These are phyloP conservation scores for Choristoneura fumiferana DNA, from an alignment of 1,140 invertebrate species.

Conservation along the genomic window DNA sequence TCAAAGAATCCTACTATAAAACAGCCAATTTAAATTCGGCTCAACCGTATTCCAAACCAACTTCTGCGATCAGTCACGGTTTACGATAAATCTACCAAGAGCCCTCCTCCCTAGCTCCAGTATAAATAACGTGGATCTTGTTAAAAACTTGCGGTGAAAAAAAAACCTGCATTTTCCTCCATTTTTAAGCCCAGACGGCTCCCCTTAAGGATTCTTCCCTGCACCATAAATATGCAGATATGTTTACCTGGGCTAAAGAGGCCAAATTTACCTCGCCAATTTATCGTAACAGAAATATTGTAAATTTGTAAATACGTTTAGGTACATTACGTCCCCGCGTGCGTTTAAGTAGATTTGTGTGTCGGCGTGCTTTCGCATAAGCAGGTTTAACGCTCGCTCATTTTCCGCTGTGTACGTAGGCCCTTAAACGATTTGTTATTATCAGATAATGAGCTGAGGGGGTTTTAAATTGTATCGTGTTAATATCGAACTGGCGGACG, in stretches of 20 bases:
- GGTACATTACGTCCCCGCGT: constrained; percentile 40
- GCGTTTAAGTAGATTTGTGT: constrained; percentile 60
- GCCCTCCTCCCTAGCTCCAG: constrained; percentile 56
- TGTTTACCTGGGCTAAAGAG: constrained; percentile 68
- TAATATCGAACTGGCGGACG: not conserved
- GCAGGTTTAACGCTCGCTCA: constrained; percentile 37
- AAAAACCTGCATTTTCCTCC: constrained; percentile 66
- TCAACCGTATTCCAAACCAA: constrained; percentile 47
- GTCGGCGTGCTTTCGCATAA: constrained; percentile 62
- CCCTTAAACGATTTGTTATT: constrained; percentile 48
- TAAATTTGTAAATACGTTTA: constrained; percentile 45
- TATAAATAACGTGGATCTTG: constrained; percentile 76
- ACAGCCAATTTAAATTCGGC: constrained; percentile 62
- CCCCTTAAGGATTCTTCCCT: constrained; percentile 67
- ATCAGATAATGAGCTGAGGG: constrained; percentile 37
- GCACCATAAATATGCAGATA: constrained; percentile 77
- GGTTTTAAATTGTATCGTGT: constrained; percentile 9
- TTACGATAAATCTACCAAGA: constrained; percentile 61
- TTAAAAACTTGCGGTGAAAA: constrained; percentile 69
- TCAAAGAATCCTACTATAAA: constrained; percentile 25
- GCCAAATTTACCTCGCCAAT: constrained; percentile 70
- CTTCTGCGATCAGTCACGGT: constrained; percentile 69
- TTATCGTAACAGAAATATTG: constrained; percentile 73
- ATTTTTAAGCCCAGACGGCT: constrained; percentile 66
- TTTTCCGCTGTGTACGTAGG: constrained; percentile 47